These are phyloP conservation scores for Syngnathus acus DNA, from an alignment of 2,797 vertebrate genomes.

Conservation along the genomic window DNA sequence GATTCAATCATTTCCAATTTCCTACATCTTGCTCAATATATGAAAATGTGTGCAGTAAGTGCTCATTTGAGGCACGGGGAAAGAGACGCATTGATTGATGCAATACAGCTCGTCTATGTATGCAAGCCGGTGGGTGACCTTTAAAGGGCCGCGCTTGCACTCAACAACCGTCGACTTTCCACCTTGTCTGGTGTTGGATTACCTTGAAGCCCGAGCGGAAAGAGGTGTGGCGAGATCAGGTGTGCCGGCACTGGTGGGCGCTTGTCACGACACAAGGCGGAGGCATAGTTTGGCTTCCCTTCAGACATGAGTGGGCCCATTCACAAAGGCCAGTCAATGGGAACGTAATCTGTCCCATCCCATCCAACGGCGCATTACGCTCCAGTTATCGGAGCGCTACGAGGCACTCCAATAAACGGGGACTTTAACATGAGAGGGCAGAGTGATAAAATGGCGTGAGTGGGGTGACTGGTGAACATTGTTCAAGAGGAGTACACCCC, in stretches of 20 bases:
- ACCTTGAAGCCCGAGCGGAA: slow-evolving; percentile 26
- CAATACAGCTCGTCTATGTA: slow-evolving; percentile 22
- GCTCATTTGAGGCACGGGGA: slow-evolving; percentile 1
- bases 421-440: slow-evolving; percentile 59
- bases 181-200: slow-evolving; percentile 65
- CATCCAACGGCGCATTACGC: slow-evolving; percentile 48
- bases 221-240: slow-evolving; percentile 44
- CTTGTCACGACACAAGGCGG: slow-evolving; percentile 58
- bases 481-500: not conserved
- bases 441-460: slow-evolving; percentile 9
- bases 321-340: slow-evolving; percentile 70
- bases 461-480: not conserved
- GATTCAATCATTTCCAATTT: slow-evolving; percentile 1
- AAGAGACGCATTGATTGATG: slow-evolving; percentile 17
- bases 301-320: slow-evolving; percentile 68
- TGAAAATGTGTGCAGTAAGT: slow-evolving; percentile 27
- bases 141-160: slow-evolving; percentile 62
- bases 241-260: slow-evolving; percentile 49
- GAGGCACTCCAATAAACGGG: slow-evolving; percentile 61
- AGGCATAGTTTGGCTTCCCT: slow-evolving; percentile 56
- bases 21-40: slow-evolving; percentile 31
- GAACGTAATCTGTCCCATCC: slow-evolving; percentile 65
- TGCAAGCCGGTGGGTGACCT: slow-evolving; percentile 66
- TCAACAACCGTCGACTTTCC: slow-evolving; percentile 63
- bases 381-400: slow-evolving; percentile 57